Conservation (phyloP, 2,797 vertebrate genomes). For the Philypnodon macrostomus region DNA sequence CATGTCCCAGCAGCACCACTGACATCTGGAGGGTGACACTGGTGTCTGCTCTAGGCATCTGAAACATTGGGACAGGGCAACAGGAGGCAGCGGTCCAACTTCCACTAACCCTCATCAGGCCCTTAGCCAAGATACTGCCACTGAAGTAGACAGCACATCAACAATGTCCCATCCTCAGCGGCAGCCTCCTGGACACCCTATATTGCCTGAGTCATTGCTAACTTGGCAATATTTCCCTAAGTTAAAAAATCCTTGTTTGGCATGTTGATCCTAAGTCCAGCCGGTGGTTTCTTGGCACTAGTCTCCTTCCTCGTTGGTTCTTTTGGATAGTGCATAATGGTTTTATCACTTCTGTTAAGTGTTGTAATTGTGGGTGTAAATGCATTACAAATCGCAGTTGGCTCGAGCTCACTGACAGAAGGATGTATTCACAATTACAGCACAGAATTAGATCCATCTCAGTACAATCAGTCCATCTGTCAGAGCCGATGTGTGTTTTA, state of each 20-base stretch:
- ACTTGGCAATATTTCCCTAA: constrained; percentile 44
- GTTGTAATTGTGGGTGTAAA: constrained; percentile 63
- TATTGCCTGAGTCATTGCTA: constrained; percentile 43
- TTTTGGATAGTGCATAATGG: constrained; percentile 39
- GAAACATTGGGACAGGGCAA: constrained; percentile 37
- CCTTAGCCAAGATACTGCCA: constrained; percentile 36
- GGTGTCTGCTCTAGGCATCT: constrained; percentile 43
- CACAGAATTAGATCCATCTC: constrained; percentile 49
- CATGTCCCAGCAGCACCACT: constrained; percentile 29
- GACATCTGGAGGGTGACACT: constrained; percentile 26
- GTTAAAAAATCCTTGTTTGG: constrained; percentile 36
- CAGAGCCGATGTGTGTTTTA: constrained; percentile 43
- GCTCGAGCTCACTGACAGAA: constrained; percentile 53
- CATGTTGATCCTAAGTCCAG: constrained; percentile 32
- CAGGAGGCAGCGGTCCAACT: constrained; percentile 50
- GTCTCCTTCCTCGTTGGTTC: constrained; percentile 36
- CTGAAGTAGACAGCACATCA: constrained; percentile 24
- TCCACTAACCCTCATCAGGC: constrained; percentile 57
- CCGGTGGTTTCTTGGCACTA: constrained; percentile 27
- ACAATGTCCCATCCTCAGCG: too few relatives aligned
- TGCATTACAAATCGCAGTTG: constrained; percentile 54
- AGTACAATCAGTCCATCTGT: constrained; percentile 52
- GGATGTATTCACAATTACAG: constrained; percentile 54
- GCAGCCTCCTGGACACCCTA: constrained; percentile 43
- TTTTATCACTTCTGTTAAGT: constrained; percentile 58